These are phyloP conservation scores for Harpagoxenus sublaevis DNA, from an alignment of 2,888 invertebrate genomes.

Conservation along the genomic window DNA sequence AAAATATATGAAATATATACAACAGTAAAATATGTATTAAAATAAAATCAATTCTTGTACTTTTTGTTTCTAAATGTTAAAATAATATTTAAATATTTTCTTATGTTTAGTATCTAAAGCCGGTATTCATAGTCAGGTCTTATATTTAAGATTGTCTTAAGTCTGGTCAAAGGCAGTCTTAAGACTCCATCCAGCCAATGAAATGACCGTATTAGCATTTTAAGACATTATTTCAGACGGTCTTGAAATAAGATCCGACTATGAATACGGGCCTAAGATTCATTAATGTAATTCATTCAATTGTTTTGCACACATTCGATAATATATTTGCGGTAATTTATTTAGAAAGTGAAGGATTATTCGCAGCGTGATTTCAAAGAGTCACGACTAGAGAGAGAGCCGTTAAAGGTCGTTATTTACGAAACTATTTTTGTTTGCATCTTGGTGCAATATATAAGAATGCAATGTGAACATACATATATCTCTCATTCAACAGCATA, in stretches of 20 bases:
- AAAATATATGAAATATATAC: not conserved
- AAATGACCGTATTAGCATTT: no score
- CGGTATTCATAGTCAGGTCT: no score
- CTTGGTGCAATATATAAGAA: not conserved
- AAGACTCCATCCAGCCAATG: no score
- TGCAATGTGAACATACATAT: not conserved
- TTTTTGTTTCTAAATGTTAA: not conserved
- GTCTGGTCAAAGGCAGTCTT: no score
- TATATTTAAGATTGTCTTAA: no score
- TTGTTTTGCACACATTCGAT: not conserved
- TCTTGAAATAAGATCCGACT: no score
- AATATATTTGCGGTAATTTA: conserved; percentile 11
- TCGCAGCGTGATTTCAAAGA: conserved; percentile 1
- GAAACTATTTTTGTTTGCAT: conserved; percentile 5
- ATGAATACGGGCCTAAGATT: not conserved
- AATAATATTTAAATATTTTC: conserved; percentile 7
- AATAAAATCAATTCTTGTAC: not conserved
- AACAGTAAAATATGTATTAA: not conserved
- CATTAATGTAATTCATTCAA: not conserved
- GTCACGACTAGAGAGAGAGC: conserved; percentile 12
- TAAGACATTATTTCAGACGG: no score
- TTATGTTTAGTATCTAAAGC: not conserved
- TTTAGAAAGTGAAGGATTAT: conserved; percentile 32
- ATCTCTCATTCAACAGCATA: not conserved
- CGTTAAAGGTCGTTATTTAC: conserved; percentile 43